Evolutionary conservation across 1,140 invertebrate species (phyloP).

Genomic region (Zaprionus tsacasi): DNA sequence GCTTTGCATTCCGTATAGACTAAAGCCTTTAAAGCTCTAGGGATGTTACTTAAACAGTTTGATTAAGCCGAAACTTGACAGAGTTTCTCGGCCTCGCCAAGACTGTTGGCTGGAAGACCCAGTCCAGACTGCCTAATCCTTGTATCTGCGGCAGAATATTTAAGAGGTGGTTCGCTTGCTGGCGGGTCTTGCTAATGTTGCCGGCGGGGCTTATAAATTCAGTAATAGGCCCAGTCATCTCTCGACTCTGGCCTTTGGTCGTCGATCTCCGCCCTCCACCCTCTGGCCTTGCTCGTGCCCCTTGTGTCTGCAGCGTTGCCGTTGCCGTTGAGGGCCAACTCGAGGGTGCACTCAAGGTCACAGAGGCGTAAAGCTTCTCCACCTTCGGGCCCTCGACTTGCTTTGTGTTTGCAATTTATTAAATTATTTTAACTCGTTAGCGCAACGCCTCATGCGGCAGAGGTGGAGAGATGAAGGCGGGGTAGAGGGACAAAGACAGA

Average conservation of each 20-base stretch:
- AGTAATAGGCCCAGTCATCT: slow-evolving; percentile 66
- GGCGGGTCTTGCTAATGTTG: slow-evolving; percentile 32
- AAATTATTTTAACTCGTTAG: slow-evolving; percentile 78
- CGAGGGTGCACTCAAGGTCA: slow-evolving; percentile 76
- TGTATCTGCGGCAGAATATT: slow-evolving; percentile 56
- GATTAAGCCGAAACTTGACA: neutral
- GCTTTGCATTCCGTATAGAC: neutral
- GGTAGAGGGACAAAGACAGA: neutral
- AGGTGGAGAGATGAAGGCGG: neutral
- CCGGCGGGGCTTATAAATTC: slow-evolving; percentile 71
- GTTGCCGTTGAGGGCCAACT: slow-evolving; percentile 25
- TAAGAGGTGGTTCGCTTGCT: slow-evolving; percentile 41
- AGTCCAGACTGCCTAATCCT: slow-evolving; percentile 7
- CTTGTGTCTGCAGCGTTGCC: slow-evolving; percentile 25
- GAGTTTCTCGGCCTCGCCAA: neutral
- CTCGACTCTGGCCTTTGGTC: slow-evolving; percentile 3
- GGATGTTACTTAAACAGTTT: neutral
- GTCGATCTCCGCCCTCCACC: neutral
- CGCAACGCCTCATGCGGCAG: slow-evolving; percentile 41
- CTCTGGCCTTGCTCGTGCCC: neutral
- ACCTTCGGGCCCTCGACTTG: slow-evolving; percentile 51
- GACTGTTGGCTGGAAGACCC: neutral
- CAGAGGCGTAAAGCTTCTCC: slow-evolving; percentile 59
- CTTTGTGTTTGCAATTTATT: slow-evolving; percentile 68
- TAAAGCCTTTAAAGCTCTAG: neutral